Conservation (phyloP, 2,113 vertebrate genomes). For the Neodon shergylaensis region DNA sequence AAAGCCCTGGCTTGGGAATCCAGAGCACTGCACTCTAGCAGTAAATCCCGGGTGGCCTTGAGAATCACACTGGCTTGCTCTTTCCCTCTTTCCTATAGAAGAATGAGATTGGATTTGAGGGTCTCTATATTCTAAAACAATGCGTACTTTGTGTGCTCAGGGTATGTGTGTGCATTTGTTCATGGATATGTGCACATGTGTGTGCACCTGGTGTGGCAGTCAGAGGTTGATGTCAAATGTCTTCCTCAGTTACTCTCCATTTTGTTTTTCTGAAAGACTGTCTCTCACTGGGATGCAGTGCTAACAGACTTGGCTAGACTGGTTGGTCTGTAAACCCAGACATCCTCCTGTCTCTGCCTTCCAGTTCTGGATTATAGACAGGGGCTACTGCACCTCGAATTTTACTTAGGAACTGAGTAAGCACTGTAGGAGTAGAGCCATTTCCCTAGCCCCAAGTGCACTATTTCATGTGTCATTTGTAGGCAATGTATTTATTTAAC, state of each 20-base stretch:
- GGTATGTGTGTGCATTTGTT: neutral
- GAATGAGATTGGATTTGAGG: neutral
- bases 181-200: neutral
- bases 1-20: slow-evolving; percentile 29
- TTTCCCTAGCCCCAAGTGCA: neutral
- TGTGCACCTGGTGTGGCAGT: neutral
- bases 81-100: neutral
- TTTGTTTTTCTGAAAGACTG: neutral
- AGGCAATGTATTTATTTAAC: neutral
- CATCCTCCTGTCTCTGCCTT: neutral
- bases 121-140: neutral
- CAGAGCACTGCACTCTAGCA: neutral
- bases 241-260: neutral
- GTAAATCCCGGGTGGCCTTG: neutral
- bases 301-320: neutral
- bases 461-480: neutral
- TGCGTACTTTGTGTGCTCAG: neutral
- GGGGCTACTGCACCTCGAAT: neutral
- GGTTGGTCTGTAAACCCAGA: neutral
- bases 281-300: neutral
- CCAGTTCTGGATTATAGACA: neutral
- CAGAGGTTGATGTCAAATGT: neutral
- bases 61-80: neutral
- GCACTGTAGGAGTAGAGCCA: neutral
- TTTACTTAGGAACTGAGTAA: neutral